A percentile compares a stretch with the other conserved stretches of the same genome.
phyloP scores from a whole-genome alignment of 2,797 vertebrate species.

The Rhinophrynus dorsalis region DNA sequence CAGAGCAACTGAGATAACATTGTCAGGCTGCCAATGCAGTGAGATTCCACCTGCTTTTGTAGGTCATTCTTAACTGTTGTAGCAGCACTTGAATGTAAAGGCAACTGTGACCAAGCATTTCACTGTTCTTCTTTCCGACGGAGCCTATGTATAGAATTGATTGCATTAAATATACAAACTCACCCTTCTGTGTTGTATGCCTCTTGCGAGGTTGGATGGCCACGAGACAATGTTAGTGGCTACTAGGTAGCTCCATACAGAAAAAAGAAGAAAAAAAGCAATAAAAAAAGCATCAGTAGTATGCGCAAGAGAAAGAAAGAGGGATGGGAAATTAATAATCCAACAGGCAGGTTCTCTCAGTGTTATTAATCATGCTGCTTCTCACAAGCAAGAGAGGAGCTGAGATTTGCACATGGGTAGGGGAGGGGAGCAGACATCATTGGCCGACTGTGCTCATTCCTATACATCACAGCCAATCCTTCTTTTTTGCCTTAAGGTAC shows the following conservation, averaged over 20 bases:
- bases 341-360: conserved; percentile 79
- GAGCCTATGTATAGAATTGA: conserved; percentile 57
- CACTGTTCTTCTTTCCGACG: conserved; percentile 48
- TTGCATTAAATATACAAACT: conserved; percentile 70
- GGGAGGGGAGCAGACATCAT: conserved; percentile 68
- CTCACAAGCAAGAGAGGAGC: conserved; percentile 71
- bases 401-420: conserved; percentile 70
- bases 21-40: conserved; percentile 53
- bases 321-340: conserved; percentile 84
- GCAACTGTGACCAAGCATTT: conserved; percentile 62
- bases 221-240: conserved; percentile 64
- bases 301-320: conserved; percentile 64
- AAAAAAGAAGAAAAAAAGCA: conserved; percentile 33
- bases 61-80: conserved; percentile 60
- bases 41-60: conserved; percentile 52
- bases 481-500: conserved; percentile 66
- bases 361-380: conserved; percentile 83
- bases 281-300: conserved; percentile 64
- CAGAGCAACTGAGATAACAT: not conserved
- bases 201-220: conserved; percentile 65
- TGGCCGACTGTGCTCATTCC: conserved; percentile 72
- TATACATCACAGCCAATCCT: conserved; percentile 78
- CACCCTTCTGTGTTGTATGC: conserved; percentile 76
- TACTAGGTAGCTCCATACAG: conserved; percentile 71
- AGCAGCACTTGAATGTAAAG: conserved; percentile 58